Base-by-base conservation (phyloP, 2,888 invertebrate species). In the Ferrisia virgata region DNA sequence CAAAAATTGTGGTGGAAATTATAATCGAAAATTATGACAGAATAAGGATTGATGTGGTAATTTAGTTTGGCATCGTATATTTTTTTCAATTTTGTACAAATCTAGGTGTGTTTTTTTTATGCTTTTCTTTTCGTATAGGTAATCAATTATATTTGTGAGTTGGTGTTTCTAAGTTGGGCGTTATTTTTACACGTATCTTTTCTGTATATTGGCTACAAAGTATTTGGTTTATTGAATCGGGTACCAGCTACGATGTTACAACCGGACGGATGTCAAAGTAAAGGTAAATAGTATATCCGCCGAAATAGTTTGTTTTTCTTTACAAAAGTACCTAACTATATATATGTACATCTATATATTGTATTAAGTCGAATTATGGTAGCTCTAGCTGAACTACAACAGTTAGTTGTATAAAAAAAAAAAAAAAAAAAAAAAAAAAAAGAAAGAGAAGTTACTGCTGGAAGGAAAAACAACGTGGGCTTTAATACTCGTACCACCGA, bases 91-190 rank as follows among this genome's bases (percentile, higher is more conserved):
- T 64, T 28, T 64, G 64, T 72, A 25, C 28, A 1, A 2, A 72
- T 18, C 31, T 69, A 25, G 13, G 11, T 5, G 18, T 78, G n/a
- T 76, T 8, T 28, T 76, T 6, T 25, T 8, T n/a, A n/a, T n/a
- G n/a, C n/a, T 81, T 47, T 40, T 31, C 31, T 43, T 84, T 13
- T 11, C 25, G 72, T 69, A 15, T 64, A 90, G 88, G 87, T 90
- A 85, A 87, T 89, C 43, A 90, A 90, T 86, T 89, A 90, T 86
- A 87, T 90, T 84, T 89, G 90, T 80, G 91, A 91, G 86, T 88
- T 89, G n/a, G 87, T 89, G 64, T 91, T 91, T 87, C 89, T 91
- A 78, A 86, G 89, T 64, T 91, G 91, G 91, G 91, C 91, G 64
- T 86, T 90, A 79, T 88, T 90, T 85, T 88, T 92, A 84, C 91